phyloP scores from a whole-genome alignment of 2,888 invertebrate species.

The Physocephala rufipes region DNA sequence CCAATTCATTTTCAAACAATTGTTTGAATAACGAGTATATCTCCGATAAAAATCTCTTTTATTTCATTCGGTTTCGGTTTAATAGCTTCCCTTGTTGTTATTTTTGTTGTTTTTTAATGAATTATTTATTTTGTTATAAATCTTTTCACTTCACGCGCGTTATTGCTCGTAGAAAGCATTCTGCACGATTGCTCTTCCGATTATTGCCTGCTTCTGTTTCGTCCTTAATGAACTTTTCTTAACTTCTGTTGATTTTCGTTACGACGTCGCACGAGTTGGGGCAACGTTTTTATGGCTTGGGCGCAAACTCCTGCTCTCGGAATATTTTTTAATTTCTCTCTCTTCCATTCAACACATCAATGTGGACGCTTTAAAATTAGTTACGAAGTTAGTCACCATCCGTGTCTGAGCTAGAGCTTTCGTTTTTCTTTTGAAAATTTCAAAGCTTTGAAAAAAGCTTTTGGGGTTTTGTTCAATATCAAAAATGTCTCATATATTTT shows the following conservation, averaged over 20 bases:
- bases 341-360: background rate
- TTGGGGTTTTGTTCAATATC: too few species aligned
- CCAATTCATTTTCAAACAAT: background rate
- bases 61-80: background rate
- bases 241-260: slow-evolving; percentile 30
- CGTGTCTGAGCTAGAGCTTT: background rate
- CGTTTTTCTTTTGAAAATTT: background rate
- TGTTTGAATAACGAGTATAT: too few species aligned
- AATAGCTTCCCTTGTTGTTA: background rate
- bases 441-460: background rate
- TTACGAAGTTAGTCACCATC: slow-evolving; percentile 6
- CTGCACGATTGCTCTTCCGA: slow-evolving; percentile 60
- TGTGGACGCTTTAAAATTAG: background rate
- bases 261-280: slow-evolving; percentile 34
- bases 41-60: too few species aligned
- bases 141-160: slow-evolving; percentile 49
- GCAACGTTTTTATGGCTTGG: slow-evolving; percentile 1
- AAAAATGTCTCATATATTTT: too few species aligned
- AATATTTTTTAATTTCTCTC: background rate
- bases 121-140: slow-evolving; percentile 27
- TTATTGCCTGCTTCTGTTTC: slow-evolving; percentile 46
- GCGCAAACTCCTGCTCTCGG: slow-evolving; percentile 29
- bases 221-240: slow-evolving; percentile 40
- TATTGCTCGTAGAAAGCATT: slow-evolving; percentile 62
- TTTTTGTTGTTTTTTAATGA: slow-evolving; percentile 28